Evolutionary conservation across 2,888 invertebrate species (phyloP).

Genomic region (Odontocolon sp.): DNA sequence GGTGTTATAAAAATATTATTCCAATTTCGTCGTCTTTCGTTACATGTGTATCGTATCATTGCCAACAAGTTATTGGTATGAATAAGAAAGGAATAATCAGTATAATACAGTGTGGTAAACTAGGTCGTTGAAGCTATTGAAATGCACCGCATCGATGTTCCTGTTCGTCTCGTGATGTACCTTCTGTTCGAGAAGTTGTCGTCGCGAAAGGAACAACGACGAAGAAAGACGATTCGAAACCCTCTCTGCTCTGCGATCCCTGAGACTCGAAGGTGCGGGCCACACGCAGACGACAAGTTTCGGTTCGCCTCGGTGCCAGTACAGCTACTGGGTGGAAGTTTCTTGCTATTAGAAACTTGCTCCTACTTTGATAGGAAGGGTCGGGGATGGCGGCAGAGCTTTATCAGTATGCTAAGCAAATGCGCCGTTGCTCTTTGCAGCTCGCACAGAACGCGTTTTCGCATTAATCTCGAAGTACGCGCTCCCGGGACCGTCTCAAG

Average conservation of each 20-base stretch:
- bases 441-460: conserved; percentile 40
- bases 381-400: conserved; percentile 37
- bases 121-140: not conserved
- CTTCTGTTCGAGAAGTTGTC: not conserved
- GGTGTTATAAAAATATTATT: too few species aligned
- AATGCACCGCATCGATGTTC: not conserved
- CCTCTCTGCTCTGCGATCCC: not conserved
- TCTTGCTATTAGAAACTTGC: conserved; percentile 55
- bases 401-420: conserved; percentile 61
- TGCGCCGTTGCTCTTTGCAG: conserved; percentile 48
- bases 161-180: not conserved
- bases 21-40: too few species aligned
- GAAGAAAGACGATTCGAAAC: conserved; percentile 11
- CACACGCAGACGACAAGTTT: conserved; percentile 12
- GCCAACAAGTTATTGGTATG: too few species aligned
- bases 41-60: too few species aligned
- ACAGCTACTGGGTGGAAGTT: conserved; percentile 32
- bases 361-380: conserved; percentile 18
- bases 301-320: not conserved
- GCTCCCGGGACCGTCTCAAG: conserved; percentile 5
- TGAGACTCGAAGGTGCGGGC: conserved; percentile 11
- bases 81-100: too few species aligned
- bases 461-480: conserved; percentile 48
- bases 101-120: too few species aligned
- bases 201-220: not conserved